These are phyloP conservation scores for Cartodere bifasciata DNA, from an alignment of 2,888 invertebrate genomes.

Conservation along the genomic window DNA sequence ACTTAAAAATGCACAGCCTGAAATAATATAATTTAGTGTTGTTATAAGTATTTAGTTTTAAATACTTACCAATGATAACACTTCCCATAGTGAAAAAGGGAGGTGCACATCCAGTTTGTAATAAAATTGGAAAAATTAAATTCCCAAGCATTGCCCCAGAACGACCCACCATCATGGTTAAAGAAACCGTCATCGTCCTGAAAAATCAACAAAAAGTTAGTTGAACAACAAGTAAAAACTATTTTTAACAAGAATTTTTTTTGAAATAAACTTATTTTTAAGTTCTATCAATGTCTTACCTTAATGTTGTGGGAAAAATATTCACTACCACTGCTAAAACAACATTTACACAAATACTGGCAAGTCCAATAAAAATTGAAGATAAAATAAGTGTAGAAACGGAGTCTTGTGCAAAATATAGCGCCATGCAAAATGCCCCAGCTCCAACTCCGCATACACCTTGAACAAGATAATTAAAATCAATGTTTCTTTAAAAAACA, in stretches of 20 bases:
- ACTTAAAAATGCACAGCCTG: conserved; percentile 16
- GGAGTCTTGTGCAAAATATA: conserved; percentile 33
- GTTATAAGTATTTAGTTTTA: background rate
- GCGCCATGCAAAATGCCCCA: conserved; percentile 9
- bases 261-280: conserved; percentile 2
- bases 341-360: conserved; percentile 46
- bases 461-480: conserved; percentile 9
- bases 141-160: conserved; percentile 60
- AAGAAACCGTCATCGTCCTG: conserved; percentile 61
- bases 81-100: conserved; percentile 57
- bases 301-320: conserved; percentile 51
- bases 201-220: no score
- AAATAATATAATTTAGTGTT: conserved; percentile 10
- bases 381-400: conserved; percentile 31
- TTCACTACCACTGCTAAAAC: conserved; percentile 51
- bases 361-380: conserved; percentile 41
- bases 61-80: conserved; percentile 43
- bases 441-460: conserved; percentile 10
- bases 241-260: conserved; percentile 4
- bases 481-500: background rate
- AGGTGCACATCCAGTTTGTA: conserved; percentile 55
- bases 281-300: conserved; percentile 32
- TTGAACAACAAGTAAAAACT: conserved; percentile 5
- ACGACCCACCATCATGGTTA: conserved; percentile 58
- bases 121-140: conserved; percentile 53